Conservation (phyloP, 2,113 vertebrate species). For the Tragelaphus strepsiceros region DNA sequence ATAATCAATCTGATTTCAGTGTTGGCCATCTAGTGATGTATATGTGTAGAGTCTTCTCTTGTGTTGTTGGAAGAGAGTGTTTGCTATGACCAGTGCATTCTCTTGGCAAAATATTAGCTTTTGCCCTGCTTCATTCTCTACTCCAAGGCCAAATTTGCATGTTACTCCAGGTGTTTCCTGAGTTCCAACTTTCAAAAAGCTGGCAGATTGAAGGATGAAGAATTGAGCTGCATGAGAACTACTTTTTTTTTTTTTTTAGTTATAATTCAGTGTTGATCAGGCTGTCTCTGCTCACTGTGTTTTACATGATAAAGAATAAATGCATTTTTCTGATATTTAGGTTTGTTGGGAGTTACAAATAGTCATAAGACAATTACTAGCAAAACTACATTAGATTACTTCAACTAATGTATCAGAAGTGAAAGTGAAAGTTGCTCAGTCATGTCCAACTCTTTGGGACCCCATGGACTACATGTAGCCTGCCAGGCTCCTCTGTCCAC, state of each 20-base stretch:
- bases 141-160: too few species aligned
- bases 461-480: background rate
- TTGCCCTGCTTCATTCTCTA: too few species aligned
- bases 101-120: too few species aligned
- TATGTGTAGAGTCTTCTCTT: too few species aligned
- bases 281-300: background rate
- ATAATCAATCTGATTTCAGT: too few species aligned
- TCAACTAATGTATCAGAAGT: background rate
- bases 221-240: background rate
- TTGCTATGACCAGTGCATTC: too few species aligned
- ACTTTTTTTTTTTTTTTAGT: background rate
- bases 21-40: too few species aligned
- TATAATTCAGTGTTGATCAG: background rate
- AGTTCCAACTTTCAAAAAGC: background rate
- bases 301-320: background rate
- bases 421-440: background rate
- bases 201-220: background rate
- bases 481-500: background rate
- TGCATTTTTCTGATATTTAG: slow-evolving; percentile 20
- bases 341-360: background rate
- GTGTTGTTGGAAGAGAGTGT: too few species aligned
- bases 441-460: background rate
- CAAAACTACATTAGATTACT: slow-evolving; percentile 26
- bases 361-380: slow-evolving; percentile 31
- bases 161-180: too few species aligned